Evolutionary conservation across 1,140 invertebrate species (phyloP).

Genomic region (Homarus americanus): DNA sequence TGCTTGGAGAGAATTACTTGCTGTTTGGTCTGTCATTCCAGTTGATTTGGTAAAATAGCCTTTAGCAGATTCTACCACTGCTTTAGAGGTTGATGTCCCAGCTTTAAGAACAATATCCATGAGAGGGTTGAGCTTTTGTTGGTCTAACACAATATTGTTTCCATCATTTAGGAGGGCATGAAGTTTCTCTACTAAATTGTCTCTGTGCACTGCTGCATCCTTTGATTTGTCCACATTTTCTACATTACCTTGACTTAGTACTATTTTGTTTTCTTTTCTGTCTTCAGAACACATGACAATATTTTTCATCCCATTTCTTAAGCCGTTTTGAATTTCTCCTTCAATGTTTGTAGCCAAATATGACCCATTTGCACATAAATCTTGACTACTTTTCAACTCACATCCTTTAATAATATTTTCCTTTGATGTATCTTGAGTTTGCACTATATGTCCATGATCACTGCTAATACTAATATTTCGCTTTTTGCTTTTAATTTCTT

Average conservation of each 20-base stretch:
- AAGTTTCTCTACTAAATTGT: conserved; percentile 5
- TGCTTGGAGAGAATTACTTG: not conserved
- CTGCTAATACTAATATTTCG: not conserved
- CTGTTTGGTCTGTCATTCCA: not conserved
- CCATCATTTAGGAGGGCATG: not conserved
- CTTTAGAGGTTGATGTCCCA: not conserved
- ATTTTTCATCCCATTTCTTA: conserved; percentile 11
- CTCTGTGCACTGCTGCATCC: not conserved
- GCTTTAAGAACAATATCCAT: not conserved
- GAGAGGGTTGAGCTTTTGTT: not conserved
- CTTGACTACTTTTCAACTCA: not conserved
- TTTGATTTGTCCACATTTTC: not conserved
- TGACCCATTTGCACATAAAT: not conserved
- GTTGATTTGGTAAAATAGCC: not conserved
- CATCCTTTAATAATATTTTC: not conserved
- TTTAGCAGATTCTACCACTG: not conserved
- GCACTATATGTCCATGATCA: not conserved
- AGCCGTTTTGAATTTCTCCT: not conserved
- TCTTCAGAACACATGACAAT: not conserved
- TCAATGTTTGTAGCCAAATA: not conserved
- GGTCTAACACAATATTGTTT: not conserved
- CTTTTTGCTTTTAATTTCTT: not conserved
- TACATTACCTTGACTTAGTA: not conserved
- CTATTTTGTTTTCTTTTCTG: not conserved
- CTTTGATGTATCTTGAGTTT: not conserved